These are phyloP conservation scores for Umimayanthus chanpuru DNA, from an alignment of 92 coral and sea anemone genomes.

Conservation along the genomic window DNA sequence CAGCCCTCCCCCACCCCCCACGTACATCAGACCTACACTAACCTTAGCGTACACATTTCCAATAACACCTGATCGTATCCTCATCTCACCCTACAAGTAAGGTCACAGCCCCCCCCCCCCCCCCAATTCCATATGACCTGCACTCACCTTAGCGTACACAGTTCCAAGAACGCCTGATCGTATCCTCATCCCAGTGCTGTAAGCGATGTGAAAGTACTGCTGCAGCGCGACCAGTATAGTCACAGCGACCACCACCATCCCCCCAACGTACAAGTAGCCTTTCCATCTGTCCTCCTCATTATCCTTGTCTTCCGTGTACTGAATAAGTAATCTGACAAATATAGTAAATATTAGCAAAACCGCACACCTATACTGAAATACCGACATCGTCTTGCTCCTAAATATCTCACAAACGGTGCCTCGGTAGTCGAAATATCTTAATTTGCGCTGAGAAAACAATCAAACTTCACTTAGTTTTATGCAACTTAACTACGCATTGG, in stretches of 20 bases:
- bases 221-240: slow-evolving; percentile 62
- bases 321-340: slow-evolving; percentile 36
- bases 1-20: too few species aligned
- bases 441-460: too few species aligned
- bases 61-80: slow-evolving; percentile 76
- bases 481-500: too few species aligned
- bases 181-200: slow-evolving; percentile 81
- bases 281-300: slow-evolving; percentile 66
- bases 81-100: slow-evolving; percentile 64
- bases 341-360: too few species aligned
- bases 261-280: slow-evolving; percentile 79
- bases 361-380: too few species aligned
- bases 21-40: too few species aligned
- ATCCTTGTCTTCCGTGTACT: slow-evolving; percentile 74
- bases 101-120: too few species aligned
- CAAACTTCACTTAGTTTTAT: too few species aligned
- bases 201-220: slow-evolving; percentile 74
- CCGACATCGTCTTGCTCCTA: too few species aligned
- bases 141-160: slow-evolving; percentile 87
- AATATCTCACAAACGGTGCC: too few species aligned
- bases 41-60: slow-evolving; percentile 91
- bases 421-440: too few species aligned
- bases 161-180: slow-evolving; percentile 83
- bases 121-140: background rate
- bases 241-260: slow-evolving; percentile 73